Evolutionary conservation across 1,140 invertebrate genomes (phyloP).

Genomic region (Dendroctonus ponderosae): DNA sequence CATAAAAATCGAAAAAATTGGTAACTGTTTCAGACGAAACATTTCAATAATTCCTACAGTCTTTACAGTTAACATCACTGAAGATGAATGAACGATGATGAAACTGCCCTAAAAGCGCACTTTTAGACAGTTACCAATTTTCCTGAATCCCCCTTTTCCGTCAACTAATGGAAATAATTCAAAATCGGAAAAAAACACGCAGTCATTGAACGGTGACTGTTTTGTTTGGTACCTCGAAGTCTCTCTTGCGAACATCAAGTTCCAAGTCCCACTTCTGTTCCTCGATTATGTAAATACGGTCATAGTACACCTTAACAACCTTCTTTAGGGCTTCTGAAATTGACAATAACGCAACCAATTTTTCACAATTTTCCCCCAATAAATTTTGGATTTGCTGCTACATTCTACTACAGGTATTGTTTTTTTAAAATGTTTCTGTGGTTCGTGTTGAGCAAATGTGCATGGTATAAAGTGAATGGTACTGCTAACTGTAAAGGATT

Average conservation of each 20-base stretch:
- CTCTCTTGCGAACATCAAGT: slow-evolving; percentile 96
- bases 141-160: slow-evolving; percentile 11
- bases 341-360: slow-evolving; percentile 30
- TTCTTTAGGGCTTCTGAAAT: slow-evolving; percentile 75
- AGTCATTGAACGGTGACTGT: neutral
- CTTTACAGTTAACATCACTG: slow-evolving; percentile 5
- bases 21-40: slow-evolving; percentile 19
- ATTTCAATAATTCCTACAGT: neutral
- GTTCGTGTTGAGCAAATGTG: no score
- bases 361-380: no score
- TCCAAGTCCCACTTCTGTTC: slow-evolving; percentile 99
- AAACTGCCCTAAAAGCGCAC: neutral
- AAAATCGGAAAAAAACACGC: neutral
- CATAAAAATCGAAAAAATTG: slow-evolving; percentile 28
- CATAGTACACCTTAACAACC: slow-evolving; percentile 93
- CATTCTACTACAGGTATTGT: no score
- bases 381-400: no score
- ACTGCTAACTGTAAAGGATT: no score
- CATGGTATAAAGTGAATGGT: no score
- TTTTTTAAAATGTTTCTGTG: no score
- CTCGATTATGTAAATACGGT: slow-evolving; percentile 93
- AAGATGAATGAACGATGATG: slow-evolving; percentile 5
- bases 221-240: slow-evolving; percentile 83
- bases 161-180: no score
- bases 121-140: slow-evolving; percentile 28